Evolutionary conservation across 2,113 vertebrate species (phyloP).

Genomic region (Eulemur macaco): DNA sequence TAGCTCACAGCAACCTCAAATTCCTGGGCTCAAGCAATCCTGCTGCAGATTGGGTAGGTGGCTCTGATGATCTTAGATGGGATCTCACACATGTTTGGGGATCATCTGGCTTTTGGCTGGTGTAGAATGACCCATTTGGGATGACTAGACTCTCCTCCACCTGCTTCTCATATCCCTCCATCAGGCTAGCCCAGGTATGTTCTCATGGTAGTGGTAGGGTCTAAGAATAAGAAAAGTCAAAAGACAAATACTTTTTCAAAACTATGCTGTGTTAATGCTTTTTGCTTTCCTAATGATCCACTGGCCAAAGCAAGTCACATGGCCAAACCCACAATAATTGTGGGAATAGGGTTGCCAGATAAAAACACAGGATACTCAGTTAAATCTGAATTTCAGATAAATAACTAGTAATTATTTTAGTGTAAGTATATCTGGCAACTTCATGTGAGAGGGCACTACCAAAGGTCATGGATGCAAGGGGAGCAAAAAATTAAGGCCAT

Average conservation of each 20-base stretch:
- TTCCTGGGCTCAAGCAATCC: too few relatives aligned
- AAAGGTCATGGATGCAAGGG: background rate
- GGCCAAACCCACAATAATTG: background rate
- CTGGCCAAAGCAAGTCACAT: background rate
- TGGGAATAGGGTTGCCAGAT: background rate
- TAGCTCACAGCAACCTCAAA: too few relatives aligned
- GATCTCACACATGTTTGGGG: background rate
- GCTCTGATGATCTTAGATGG: background rate
- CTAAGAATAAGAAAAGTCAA: background rate
- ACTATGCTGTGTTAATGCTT: background rate
- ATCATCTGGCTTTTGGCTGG: background rate
- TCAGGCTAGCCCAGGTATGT: background rate
- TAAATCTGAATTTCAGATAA: background rate
- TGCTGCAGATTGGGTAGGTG: background rate
- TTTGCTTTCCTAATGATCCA: background rate
- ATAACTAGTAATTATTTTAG: background rate
- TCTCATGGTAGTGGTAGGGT: background rate
- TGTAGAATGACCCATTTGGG: background rate
- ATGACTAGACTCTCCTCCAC: background rate
- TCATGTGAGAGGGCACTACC: background rate
- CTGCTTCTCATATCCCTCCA: too few relatives aligned
- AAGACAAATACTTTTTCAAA: background rate
- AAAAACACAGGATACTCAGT: background rate
- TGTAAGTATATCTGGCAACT: background rate
- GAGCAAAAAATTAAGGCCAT: background rate